Evolutionary conservation across 2,888 invertebrate species (phyloP), one percentile per base, ranked within the genome.

Genomic region (Cheilosia vulpina): DNA sequence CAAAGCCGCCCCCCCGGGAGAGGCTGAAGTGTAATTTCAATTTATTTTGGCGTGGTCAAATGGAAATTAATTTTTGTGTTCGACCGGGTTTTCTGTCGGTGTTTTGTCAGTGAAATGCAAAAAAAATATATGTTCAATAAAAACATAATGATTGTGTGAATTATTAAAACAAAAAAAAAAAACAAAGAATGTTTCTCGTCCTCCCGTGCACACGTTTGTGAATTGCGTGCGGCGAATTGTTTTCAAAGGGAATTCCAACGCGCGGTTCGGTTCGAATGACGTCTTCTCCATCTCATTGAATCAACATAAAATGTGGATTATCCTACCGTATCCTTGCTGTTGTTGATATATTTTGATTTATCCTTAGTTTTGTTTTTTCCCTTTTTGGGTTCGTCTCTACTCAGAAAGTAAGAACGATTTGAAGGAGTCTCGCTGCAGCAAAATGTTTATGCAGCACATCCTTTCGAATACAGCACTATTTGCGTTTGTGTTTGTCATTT

Each of bases 31-130:
- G 81, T 77, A 81, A 85, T 85, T 85, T 85, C 76, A 81, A 85
- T 85, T 85, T 85, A 85, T 85, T 85, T 85, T 85, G 80, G 85
- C 85, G 85, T 85, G 81, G 85, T 85, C 85, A 85, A 68, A 85
- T 81, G 76, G 76, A 77, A 76, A 85, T 81, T 76, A 81, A 72
- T 85, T 85, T 80, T 85, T 66, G 53, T 45, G 27, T 58, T 84
- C 53, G 52, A 21, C 50, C 24, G 11, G 43, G 47, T 41, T 53
- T 41, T 19, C 41, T 62, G 62, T 77, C 38, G 38, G 38, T 69
- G 11, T 73, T 66, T 63, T 47, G 17, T 38, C 43, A 43, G 58
- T 76, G 66, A 57, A 66, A 66, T 24, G n/a, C 43, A 38, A 41
- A 41, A 38, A 38, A 34, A 58, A 45, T 27, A 31, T 31, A n/a